phyloP scores from a whole-genome alignment of 2,113 vertebrate genomes.

The Anolis sagrei region DNA sequence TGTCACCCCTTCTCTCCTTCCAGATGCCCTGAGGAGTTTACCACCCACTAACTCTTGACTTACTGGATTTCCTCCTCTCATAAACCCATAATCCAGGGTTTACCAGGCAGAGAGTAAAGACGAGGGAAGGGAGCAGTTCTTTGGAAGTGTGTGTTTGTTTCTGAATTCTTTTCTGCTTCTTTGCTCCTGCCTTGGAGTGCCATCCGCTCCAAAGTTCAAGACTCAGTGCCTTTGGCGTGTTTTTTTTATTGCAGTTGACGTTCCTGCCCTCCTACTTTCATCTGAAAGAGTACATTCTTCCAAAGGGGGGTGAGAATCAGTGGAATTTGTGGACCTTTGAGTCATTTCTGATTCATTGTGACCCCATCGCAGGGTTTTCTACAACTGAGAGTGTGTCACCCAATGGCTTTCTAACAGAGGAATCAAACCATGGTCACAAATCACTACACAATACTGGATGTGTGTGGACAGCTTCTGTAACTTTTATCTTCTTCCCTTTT shows the following conservation, averaged over 20 bases:
- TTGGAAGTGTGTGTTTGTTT: not conserved
- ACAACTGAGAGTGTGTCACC: too few relatives aligned
- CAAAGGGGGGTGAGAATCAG: not conserved
- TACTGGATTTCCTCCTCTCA: not conserved
- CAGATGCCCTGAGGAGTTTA: not conserved
- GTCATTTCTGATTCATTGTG: too few relatives aligned
- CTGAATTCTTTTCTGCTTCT: not conserved
- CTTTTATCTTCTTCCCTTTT: too few relatives aligned
- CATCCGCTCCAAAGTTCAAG: not conserved
- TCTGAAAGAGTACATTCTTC: too few relatives aligned
- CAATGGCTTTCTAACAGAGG: too few relatives aligned
- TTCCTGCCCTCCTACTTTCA: not conserved
- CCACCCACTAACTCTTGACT: conserved; percentile 23
- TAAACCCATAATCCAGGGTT: conserved; percentile 27
- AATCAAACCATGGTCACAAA: too few relatives aligned
- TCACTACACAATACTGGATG: too few relatives aligned
- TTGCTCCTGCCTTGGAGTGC: too few relatives aligned
- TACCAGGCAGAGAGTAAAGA: not conserved
- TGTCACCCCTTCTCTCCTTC: not conserved
- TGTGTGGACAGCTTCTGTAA: too few relatives aligned
- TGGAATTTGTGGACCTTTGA: too few relatives aligned
- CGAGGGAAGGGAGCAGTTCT: not conserved
- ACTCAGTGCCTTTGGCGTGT: too few relatives aligned
- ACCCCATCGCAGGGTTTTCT: too few relatives aligned
- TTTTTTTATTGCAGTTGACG: not conserved